Evolutionary conservation across 2,797 vertebrate genomes (phyloP).

Genomic region (Gallinago stenura): DNA sequence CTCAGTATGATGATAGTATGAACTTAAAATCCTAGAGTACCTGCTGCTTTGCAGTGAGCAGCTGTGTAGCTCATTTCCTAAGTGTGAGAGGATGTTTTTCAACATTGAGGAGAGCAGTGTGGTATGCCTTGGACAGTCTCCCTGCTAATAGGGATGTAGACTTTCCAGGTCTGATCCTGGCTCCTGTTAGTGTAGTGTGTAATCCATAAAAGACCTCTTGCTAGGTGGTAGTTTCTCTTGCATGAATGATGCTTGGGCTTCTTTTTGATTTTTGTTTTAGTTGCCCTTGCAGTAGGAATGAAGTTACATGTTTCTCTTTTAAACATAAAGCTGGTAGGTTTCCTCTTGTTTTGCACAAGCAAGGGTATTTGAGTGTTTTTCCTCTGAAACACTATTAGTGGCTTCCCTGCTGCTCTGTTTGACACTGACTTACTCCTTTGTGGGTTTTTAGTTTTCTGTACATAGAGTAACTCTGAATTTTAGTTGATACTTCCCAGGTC

Average conservation of each 20-base stretch:
- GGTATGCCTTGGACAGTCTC: background rate
- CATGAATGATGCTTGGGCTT: background rate
- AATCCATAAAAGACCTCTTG: background rate
- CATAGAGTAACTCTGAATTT: background rate
- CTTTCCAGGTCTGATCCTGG: background rate
- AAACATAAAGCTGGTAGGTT: background rate
- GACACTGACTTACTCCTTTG: background rate
- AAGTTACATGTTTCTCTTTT: background rate
- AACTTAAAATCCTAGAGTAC: background rate
- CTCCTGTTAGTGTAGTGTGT: background rate
- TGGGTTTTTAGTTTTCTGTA: background rate
- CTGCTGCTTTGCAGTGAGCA: background rate
- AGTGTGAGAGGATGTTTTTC: background rate
- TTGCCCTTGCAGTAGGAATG: background rate
- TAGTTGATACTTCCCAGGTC: background rate
- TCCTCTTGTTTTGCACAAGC: background rate
- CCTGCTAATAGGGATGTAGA: accelerated
- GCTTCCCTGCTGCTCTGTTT: background rate
- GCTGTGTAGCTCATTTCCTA: background rate
- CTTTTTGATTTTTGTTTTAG: background rate
- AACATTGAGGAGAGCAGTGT: background rate
- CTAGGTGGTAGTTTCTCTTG: background rate
- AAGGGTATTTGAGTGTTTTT: background rate
- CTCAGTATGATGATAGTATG: background rate
- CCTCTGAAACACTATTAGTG: background rate